Conservation (phyloP, 1,140 invertebrate genomes). For the Anastrepha obliqua region DNA sequence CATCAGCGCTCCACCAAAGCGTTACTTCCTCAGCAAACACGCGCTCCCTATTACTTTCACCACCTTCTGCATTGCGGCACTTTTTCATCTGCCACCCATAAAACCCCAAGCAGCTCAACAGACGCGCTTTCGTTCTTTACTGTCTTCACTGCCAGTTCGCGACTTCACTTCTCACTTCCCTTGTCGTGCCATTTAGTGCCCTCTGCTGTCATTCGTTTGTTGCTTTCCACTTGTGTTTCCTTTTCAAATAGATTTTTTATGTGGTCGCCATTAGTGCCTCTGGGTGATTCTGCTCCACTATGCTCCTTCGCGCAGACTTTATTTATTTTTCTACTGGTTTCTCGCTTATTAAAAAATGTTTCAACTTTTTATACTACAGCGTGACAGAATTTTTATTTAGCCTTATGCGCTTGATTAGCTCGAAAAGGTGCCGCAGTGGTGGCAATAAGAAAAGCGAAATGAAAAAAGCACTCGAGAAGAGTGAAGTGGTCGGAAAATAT, state of each 20-base stretch:
- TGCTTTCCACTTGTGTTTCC: not conserved
- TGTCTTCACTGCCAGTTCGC: not conserved
- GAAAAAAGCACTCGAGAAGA: not conserved
- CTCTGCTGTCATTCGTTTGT: not conserved
- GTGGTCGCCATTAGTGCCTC: not conserved
- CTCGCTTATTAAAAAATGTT: not conserved
- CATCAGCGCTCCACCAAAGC: not conserved
- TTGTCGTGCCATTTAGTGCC: not conserved
- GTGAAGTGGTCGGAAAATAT: not conserved
- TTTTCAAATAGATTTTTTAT: not conserved
- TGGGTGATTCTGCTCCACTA: no score
- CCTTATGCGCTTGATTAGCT: conserved; percentile 29
- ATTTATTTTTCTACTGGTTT: not conserved
- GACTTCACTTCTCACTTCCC: not conserved
- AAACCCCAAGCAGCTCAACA: not conserved
- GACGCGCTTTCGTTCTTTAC: not conserved
- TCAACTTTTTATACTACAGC: not conserved
- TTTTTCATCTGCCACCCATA: not conserved
- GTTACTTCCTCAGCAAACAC: not conserved
- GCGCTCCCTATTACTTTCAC: not conserved
- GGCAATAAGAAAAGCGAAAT: not conserved
- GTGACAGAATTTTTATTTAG: not conserved
- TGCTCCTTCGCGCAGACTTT: not conserved
- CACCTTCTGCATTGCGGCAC: no score
- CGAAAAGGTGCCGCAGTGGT: not conserved